Percentiles rank a stretch among this genome's conserved stretches.
These are phyloP conservation scores for Nipponacmea schrenckii DNA, from an alignment of 2,888 invertebrate species.

Conservation along the genomic window DNA sequence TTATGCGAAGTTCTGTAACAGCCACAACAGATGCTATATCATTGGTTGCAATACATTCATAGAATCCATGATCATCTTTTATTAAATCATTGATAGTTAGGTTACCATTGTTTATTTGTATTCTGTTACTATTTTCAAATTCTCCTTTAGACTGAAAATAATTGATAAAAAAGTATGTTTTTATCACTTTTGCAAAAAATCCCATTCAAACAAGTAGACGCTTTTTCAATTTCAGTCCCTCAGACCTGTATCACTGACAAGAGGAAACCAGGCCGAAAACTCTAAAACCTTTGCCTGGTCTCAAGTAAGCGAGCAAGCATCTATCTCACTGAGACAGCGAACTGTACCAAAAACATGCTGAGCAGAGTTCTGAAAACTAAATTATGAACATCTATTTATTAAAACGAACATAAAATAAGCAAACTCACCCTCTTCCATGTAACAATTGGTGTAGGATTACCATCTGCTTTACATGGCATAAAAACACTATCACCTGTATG, in stretches of 20 bases:
- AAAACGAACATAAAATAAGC: background rate
- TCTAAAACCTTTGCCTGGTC: no score
- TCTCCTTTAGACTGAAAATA: constrained; percentile 79
- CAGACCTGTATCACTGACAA: no score
- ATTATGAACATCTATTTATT: no score
- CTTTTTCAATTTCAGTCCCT: no score
- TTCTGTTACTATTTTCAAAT: constrained; percentile 41
- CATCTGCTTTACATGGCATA: constrained; percentile 94
- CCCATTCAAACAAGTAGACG: no score
- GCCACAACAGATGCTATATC: constrained; percentile 95
- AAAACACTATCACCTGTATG: constrained; percentile 90
- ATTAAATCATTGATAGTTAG: constrained; percentile 88
- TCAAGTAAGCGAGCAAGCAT: no score
- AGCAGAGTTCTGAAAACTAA: no score
- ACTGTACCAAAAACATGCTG: no score
- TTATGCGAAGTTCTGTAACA: constrained; percentile 70
- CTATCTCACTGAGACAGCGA: no score
- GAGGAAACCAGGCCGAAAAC: no score
- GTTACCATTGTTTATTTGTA: constrained; percentile 80
- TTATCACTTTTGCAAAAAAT: no score
- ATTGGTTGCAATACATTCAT: constrained; percentile 94
- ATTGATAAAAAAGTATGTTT: background rate
- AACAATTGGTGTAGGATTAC: constrained; percentile 73
- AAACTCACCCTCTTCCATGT: constrained; percentile 83
- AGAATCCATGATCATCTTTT: constrained; percentile 91